Evolutionary conservation across 2,113 vertebrate genomes (phyloP), one percentile per base, ranked within the genome.

Genomic region (Lophius piscatorius): DNA sequence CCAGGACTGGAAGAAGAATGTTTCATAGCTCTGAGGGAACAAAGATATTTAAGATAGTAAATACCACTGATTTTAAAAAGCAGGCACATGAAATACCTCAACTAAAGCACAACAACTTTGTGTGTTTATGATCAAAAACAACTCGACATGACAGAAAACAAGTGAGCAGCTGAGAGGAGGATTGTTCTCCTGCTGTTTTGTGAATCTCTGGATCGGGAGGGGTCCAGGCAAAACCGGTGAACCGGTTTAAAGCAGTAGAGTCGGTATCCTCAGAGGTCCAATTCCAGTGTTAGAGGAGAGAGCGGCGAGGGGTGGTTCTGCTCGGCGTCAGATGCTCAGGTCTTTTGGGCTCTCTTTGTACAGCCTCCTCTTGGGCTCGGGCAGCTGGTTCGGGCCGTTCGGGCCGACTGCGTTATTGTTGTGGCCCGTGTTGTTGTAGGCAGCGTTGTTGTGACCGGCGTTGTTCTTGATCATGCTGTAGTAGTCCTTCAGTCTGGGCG

Each of bases 301-400:
- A 58, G 77, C 41, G 64, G 80, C 50, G 73, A 76, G 70, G 74
- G 63, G 74, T 74, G 72, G 71, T 77, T 78, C 70, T 14, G 52
- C 58, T 76, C 71, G 69, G 57, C 81, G 60, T 78, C 92, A 98
- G 91, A 98, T 98, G 78, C 96, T 99, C 85, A 99, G 97, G 92
- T 98, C 96, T 49, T 95, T 96, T 89, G 94, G 95, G 88, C 94
- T 96, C 70, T 98, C 96, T 89, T 94, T 96, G 90, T 95, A 94
- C 5, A 93, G 91, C 75, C 93, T 89, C 81, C 95, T 87, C 74
- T 94, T 95, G 84, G 93, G 94, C 87, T 96, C 94, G 0, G 91
- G 86, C 23, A 71, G 83, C 34, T 93, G 94, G 74, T 90, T 89
- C 34, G 87, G 77, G 64, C 79, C 84, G 70, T 76, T n/a, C n/a